Percentiles rank a stretch among this genome's conserved stretches.
Conservation (phyloP, 2,888 invertebrate species). For the Andrena minutula region DNA sequence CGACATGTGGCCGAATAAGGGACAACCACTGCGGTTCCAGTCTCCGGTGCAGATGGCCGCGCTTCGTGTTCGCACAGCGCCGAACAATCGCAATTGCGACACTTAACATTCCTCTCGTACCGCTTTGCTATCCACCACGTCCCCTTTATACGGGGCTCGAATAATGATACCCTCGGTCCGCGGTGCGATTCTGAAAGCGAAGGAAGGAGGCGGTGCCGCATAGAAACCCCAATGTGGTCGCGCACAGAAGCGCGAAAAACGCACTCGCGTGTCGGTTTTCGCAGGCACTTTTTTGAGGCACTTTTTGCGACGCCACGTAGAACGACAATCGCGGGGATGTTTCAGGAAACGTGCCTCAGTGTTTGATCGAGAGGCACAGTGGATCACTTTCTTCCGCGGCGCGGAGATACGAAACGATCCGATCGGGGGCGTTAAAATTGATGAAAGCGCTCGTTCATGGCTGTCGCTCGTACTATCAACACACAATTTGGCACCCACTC, state of each 20-base stretch:
- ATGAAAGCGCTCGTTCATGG: slow-evolving; percentile 53
- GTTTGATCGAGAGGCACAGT: background rate
- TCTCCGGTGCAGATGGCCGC: slow-evolving; percentile 71
- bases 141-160: slow-evolving; percentile 73
- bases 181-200: slow-evolving; percentile 65
- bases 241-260: background rate
- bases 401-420: slow-evolving; percentile 4
- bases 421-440: slow-evolving; percentile 25
- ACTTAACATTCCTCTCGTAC: slow-evolving; percentile 73
- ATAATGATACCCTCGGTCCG: slow-evolving; percentile 77
- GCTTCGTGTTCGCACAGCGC: slow-evolving; percentile 56
- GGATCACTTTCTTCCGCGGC: slow-evolving; percentile 1
- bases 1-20: slow-evolving; percentile 63
- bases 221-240: slow-evolving; percentile 58
- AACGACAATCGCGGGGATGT: background rate
- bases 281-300: slow-evolving; percentile 7
- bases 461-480: slow-evolving; percentile 17
- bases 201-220: slow-evolving; percentile 65
- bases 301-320: too few relatives aligned
- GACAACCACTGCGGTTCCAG: slow-evolving; percentile 69
- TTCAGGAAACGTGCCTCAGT: background rate
- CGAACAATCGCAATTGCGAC: slow-evolving; percentile 75
- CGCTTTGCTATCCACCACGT: slow-evolving; percentile 61
- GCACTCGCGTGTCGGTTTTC: slow-evolving; percentile 17
- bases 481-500: slow-evolving; percentile 37